Base-by-base conservation (phyloP, 2,113 vertebrate species). In the Ameiurus melas region DNA sequence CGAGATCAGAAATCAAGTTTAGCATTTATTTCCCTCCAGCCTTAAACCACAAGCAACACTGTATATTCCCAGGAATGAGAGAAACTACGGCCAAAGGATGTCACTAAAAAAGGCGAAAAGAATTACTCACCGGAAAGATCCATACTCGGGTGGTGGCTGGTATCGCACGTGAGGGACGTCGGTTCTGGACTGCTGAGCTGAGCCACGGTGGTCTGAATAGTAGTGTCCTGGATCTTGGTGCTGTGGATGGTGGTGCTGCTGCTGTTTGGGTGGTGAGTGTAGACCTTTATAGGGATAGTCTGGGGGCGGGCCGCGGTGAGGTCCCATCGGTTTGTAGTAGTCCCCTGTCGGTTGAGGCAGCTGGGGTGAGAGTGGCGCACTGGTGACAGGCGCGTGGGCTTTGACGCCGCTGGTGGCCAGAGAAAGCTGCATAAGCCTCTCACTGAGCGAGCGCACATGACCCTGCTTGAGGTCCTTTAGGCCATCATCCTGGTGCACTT, bases 401-500 rank as follows among this genome's bases (percentile, higher is more conserved):
- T 99, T 99, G 20, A 99, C 97, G 0, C 98, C 98, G 0, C 97
- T 99, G 83, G 98, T 99, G 88, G 98, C 97, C 92, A 99, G 90
- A 2, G 98, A 99, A 87, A 99, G 96, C 93, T 99, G 98, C 98
- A 99, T 99, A 43, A 99, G 95, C 71, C 98, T 92, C 93, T 99
- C 98, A 0, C 98, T 99, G 89, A 99, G 94, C 8, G 98, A 99
- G 22, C 98, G 96, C 25, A 99, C 98, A 4, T 99, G 98, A n/a
- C 98, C 98, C 90, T 99, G 98, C 94, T 99, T 99, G 73, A 99
- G 96, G 93, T 99, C 98, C 95, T 97, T 97, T 1, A 99, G 96
- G 60, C 98, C 98, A 75, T 99, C 98, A 73, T 99, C 98, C 92
- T 99, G 98, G 93, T 97, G 98, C 87, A 99, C 97, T 92, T 97